Evolutionary conservation across 2,888 invertebrate genomes (phyloP).

Genomic region (Girardia tigrina): DNA sequence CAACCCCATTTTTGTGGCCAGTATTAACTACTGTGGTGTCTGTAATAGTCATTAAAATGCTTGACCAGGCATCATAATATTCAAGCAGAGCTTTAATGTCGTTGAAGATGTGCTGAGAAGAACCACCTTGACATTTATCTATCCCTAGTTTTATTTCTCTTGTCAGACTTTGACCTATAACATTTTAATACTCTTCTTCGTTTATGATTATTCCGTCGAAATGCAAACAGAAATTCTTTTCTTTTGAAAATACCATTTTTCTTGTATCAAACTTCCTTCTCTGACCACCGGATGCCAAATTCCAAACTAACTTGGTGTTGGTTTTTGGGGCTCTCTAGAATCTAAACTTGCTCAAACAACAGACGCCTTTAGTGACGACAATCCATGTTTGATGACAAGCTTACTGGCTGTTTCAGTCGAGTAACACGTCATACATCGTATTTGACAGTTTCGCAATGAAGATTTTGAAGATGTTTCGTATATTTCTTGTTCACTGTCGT

Average conservation of each 20-base stretch:
- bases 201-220: background rate
- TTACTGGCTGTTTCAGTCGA: background rate
- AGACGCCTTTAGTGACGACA: background rate
- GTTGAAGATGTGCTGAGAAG: background rate
- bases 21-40: background rate
- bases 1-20: background rate
- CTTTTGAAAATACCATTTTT: background rate
- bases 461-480: background rate
- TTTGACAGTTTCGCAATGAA: background rate
- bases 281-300: background rate
- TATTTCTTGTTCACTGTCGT: background rate
- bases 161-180: background rate
- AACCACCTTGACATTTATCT: too few species aligned
- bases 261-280: background rate
- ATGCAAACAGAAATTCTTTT: background rate
- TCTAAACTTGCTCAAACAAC: background rate
- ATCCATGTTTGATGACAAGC: too few species aligned
- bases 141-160: background rate
- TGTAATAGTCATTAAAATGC: background rate
- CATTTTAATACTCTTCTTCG: background rate
- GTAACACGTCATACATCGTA: background rate
- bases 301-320: background rate
- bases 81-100: background rate
- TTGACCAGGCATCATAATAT: background rate
- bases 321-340: background rate